phyloP scores from a whole-genome alignment of 2,797 vertebrate species.

The Austrolebias charrua region DNA sequence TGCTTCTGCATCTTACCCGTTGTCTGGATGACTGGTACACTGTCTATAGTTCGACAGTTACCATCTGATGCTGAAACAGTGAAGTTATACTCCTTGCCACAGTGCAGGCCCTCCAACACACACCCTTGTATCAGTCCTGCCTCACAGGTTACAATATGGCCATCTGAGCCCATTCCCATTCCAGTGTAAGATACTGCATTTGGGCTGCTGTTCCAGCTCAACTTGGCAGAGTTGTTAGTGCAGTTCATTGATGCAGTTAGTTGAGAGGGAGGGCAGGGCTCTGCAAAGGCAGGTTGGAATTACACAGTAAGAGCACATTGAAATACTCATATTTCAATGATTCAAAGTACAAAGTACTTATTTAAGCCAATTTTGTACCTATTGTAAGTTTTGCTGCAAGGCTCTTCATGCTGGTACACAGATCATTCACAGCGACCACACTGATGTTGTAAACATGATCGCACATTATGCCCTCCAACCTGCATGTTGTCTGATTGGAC shows the following conservation, averaged over 20 bases:
- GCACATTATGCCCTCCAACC: slow-evolving; percentile 65
- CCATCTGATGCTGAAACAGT: slow-evolving; percentile 71
- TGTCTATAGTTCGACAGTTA: slow-evolving; percentile 68
- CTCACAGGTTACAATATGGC: slow-evolving; percentile 61
- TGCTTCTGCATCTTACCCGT: slow-evolving; percentile 67
- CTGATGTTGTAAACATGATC: slow-evolving; percentile 71
- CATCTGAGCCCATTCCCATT: slow-evolving; percentile 58
- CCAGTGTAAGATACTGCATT: slow-evolving; percentile 72
- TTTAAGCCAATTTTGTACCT: slow-evolving; percentile 50
- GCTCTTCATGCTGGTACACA: slow-evolving; percentile 71
- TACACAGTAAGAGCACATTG: not conserved
- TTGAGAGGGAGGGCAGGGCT: slow-evolving; percentile 74
- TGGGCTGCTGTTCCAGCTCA: slow-evolving; percentile 70
- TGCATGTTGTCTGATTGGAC: slow-evolving; percentile 71
- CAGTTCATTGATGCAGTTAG: slow-evolving; percentile 64
- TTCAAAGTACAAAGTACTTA: not conserved
- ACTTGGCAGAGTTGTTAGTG: slow-evolving; percentile 47
- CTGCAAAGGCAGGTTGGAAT: slow-evolving; percentile 51
- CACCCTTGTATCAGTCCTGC: slow-evolving; percentile 41
- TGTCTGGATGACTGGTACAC: slow-evolving; percentile 40
- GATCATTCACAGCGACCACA: slow-evolving; percentile 59
- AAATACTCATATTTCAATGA: not conserved
- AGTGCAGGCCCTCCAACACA: slow-evolving; percentile 63
- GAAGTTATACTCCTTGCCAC: slow-evolving; percentile 74
- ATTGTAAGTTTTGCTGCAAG: slow-evolving; percentile 40